A percentile compares a stretch with the other conserved stretches of the same genome.
Conservation (phyloP, 1,140 invertebrate species). For the Drosophila lacertosa region DNA sequence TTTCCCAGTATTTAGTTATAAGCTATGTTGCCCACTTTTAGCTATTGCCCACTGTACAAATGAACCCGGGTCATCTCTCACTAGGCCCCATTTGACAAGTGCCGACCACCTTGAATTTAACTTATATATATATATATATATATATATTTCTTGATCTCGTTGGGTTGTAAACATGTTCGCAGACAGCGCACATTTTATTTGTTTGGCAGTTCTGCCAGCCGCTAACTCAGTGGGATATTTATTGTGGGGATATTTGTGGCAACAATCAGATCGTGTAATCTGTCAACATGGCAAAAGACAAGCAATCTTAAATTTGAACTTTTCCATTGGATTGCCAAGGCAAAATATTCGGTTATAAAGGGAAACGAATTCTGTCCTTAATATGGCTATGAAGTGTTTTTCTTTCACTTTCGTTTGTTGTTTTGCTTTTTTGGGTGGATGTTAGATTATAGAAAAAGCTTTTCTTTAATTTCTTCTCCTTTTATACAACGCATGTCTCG, state of each 20-base stretch:
- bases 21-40: too few species aligned
- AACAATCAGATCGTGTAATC: background rate
- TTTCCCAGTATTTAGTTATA: too few species aligned
- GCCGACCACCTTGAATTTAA: conserved; percentile 68
- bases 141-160: conserved; percentile 46
- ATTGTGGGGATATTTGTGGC: conserved; percentile 2
- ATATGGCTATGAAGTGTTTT: too few species aligned
- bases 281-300: background rate
- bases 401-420: background rate
- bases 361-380: too few species aligned
- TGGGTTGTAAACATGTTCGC: conserved; percentile 65
- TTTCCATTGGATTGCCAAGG: background rate
- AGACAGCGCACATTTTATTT: conserved; percentile 51
- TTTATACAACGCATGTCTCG: background rate
- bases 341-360: background rate
- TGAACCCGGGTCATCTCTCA: conserved; percentile 15
- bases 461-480: conserved; percentile 43
- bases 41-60: conserved; percentile 46
- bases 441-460: conserved; percentile 56
- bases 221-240: conserved; percentile 51
- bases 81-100: conserved; percentile 52
- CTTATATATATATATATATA: too few species aligned
- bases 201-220: conserved; percentile 28
- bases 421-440: conserved; percentile 45
- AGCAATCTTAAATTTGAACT: background rate